Conservation (phyloP, 2,888 invertebrate species). For the Monochamus alternatus region DNA sequence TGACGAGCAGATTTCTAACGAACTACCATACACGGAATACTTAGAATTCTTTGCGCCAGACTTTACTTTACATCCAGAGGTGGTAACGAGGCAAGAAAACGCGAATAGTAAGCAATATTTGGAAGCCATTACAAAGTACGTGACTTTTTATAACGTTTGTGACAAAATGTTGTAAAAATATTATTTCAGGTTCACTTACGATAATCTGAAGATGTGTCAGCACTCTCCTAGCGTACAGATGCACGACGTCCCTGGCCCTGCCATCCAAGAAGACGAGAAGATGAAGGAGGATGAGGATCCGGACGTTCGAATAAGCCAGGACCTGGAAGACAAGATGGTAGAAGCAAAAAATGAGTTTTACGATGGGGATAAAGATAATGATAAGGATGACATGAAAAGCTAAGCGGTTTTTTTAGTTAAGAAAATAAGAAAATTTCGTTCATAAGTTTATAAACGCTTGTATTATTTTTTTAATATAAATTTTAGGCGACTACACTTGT, state of each 20-base stretch:
- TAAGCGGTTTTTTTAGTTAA: conserved; percentile 47
- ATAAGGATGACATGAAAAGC: conserved; percentile 77
- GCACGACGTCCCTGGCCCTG: conserved; percentile 94
- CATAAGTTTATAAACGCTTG: conserved; percentile 3
- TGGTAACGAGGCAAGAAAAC: conserved; percentile 90
- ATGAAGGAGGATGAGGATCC: conserved; percentile 87
- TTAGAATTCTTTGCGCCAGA: conserved; percentile 98
- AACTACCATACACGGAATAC: conserved; percentile 96
- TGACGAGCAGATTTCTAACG: conserved; percentile 94
- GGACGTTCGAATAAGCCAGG: conserved; percentile 84
- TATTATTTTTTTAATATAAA: conserved; percentile 19
- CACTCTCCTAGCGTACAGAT: conserved; percentile 98
- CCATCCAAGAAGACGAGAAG: conserved; percentile 80
- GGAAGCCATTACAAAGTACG: conserved; percentile 84
- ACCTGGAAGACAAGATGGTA: conserved; percentile 86
- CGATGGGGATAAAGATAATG: conserved; percentile 92
- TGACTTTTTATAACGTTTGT: conserved; percentile 7
- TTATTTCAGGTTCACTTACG: conserved; percentile 81
- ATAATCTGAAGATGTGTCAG: conserved; percentile 94
- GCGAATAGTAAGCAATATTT: conserved; percentile 96
- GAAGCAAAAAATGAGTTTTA: conserved; percentile 92
- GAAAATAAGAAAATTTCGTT: too few relatives aligned
- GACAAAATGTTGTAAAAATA: background rate
- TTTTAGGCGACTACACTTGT: background rate
- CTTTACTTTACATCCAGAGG: conserved; percentile 95